Evolutionary conservation across 1,140 invertebrate species (phyloP).

Genomic region (Venustaconcha ellipsiformis): DNA sequence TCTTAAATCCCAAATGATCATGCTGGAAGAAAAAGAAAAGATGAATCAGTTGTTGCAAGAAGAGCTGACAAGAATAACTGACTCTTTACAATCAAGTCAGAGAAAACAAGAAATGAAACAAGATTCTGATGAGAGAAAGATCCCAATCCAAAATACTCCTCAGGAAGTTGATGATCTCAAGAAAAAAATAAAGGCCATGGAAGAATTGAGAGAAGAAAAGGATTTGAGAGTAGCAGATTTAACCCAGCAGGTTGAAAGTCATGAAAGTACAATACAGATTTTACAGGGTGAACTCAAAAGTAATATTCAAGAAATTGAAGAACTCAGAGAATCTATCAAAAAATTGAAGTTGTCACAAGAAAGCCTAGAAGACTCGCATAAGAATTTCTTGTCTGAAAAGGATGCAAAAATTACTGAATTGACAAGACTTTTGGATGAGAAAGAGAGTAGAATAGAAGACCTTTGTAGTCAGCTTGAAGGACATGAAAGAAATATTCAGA

Average conservation of each 20-base stretch:
- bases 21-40: conserved; percentile 22
- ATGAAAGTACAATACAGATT: conserved; percentile 34
- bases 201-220: conserved; percentile 2
- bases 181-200: not conserved
- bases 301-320: conserved; percentile 20
- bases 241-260: not conserved
- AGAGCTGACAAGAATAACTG: conserved; percentile 7
- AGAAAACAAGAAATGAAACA: conserved; percentile 10
- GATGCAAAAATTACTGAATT: not conserved
- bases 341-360: not conserved
- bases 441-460: conserved; percentile 13
- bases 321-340: conserved; percentile 13
- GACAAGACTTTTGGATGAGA: conserved; percentile 1
- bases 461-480: conserved; percentile 1
- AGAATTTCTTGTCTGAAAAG: too few species aligned
- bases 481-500: conserved; percentile 31
- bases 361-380: too few species aligned
- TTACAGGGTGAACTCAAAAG: conserved; percentile 29
- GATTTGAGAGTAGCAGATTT: conserved; percentile 13
- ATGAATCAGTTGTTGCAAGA: conserved; percentile 26
- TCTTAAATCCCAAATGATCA: conserved; percentile 4
- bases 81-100: conserved; percentile 5
- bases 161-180: not conserved
- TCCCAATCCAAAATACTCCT: not conserved
- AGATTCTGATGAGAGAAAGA: not conserved